These are phyloP conservation scores for Drosophila asahinai DNA, from an alignment of 1,140 invertebrate genomes.

Conservation along the genomic window DNA sequence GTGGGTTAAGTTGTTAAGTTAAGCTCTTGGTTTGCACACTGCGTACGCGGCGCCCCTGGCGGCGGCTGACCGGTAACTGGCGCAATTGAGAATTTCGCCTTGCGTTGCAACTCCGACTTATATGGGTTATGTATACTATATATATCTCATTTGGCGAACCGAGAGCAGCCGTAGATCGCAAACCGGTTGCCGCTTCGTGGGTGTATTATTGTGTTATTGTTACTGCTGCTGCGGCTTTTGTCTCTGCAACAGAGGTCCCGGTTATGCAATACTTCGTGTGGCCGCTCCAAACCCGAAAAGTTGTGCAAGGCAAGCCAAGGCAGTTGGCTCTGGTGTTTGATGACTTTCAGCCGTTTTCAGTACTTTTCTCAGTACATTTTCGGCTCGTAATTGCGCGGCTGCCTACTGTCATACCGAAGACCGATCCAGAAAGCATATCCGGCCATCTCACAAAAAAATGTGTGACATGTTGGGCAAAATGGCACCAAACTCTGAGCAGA, in stretches of 20 bases:
- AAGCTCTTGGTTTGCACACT: conserved; percentile 21
- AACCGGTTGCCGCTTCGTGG: conserved; percentile 73
- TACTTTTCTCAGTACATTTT: conserved; percentile 28
- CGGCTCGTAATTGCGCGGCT: conserved; percentile 38
- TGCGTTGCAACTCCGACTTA: conserved; percentile 50
- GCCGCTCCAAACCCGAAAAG: conserved; percentile 64
- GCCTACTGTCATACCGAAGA: conserved; percentile 5
- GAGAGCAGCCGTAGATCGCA: conserved; percentile 31
- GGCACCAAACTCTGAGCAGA: conserved; percentile 25
- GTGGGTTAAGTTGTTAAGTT: conserved; percentile 61
- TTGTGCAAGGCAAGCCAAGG: conserved; percentile 55
- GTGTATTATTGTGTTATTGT: conserved; percentile 70
- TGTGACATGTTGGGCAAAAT: conserved; percentile 61
- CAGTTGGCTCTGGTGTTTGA: conserved; percentile 43
- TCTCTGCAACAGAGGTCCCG: conserved; percentile 43
- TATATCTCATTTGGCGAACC: conserved; percentile 34
- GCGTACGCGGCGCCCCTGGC: conserved; percentile 63
- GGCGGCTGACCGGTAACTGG: conserved; percentile 14
- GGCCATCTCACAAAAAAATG: conserved; percentile 66
- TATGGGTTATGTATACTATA: conserved; percentile 49
- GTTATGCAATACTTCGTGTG: conserved; percentile 78
- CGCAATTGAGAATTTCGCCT: conserved; percentile 59
- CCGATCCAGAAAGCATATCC: conserved; percentile 32
- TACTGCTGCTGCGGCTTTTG: conserved; percentile 47
- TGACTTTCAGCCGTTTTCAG: conserved; percentile 27